Evolutionary conservation across 2,113 vertebrate genomes (phyloP), one percentile per base, ranked within the genome.

Genomic region (Sporophila hypoxantha): DNA sequence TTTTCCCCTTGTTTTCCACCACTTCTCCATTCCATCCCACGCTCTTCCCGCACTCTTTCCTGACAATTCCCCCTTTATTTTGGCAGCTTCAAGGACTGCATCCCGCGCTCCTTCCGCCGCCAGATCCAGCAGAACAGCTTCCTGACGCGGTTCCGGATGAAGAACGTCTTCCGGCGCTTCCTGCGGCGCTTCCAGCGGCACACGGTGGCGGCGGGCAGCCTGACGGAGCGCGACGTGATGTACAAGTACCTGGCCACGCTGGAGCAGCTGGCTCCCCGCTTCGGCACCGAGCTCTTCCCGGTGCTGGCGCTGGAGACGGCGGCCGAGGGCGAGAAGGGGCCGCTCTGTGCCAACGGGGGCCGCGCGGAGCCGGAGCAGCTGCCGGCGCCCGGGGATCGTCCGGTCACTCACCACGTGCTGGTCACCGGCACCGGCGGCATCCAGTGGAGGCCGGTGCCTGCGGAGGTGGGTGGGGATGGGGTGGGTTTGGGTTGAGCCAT

Each of bases 161-260:
- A 78, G 8, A 96, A 85, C 3, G 97, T 98, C 73, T 99, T 99
- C 89, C 84, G 81, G 2, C 95, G 96, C 8, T 99, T 99, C 65
- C 95, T 99, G 60, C 94, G 50, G 12, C 96, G 81, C 23, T 99
- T 99, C 96, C 98, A 98, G 95, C 95, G 96, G 32, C 97, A 98
- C 88, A 98, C 97, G 3, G 96, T 98, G 62, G 82, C 96, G 5
- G n/a, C 89, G 0, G 96, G 97, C 5, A 90, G 69, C 29, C 96
- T 99, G 29, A 96, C 97, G 9, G 32, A 73, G 15, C 97, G 97
- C 29, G 97, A 98, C 36, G 61, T 99, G 81, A 98, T 99, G 97
- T 98, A 97, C 67, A 99, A 99, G 56, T 99, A 99, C 94, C 88
- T 99, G 85, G 97, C 97, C 22, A 99, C 98, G 0, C 92, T 99